Evolutionary conservation across 2,113 vertebrate genomes (phyloP).

Genomic region (Rissa tridactyla): DNA sequence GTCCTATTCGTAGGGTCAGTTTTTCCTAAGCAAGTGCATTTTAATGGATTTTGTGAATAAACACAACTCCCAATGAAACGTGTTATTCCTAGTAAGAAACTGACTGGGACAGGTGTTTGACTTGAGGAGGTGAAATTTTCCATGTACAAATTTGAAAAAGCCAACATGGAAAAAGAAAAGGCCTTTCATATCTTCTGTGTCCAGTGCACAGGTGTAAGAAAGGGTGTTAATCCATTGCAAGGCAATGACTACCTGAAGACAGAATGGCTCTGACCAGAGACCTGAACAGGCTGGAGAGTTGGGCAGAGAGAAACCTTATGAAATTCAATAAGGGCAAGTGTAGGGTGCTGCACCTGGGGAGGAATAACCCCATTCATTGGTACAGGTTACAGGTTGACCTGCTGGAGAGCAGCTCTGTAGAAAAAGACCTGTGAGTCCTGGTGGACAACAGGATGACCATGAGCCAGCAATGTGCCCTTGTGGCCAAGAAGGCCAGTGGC

Average conservation of each 20-base stretch:
- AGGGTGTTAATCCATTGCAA: background rate
- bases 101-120: background rate
- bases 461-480: too few relatives aligned
- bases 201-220: background rate
- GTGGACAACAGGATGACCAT: too few relatives aligned
- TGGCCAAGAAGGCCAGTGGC: too few relatives aligned
- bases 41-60: background rate
- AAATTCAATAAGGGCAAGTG: too few relatives aligned
- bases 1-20: background rate
- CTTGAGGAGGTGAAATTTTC: background rate
- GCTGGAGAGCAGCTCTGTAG: too few relatives aligned
- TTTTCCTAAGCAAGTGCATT: background rate
- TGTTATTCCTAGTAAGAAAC: background rate
- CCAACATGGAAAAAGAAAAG: background rate
- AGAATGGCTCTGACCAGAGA: background rate
- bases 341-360: too few relatives aligned
- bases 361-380: too few relatives aligned
- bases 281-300: too few relatives aligned
- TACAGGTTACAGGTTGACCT: too few relatives aligned
- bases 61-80: background rate
- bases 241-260: background rate
- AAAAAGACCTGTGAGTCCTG: too few relatives aligned
- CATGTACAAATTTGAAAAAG: background rate
- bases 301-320: too few relatives aligned
- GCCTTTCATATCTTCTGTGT: background rate